These are phyloP conservation scores for Saccostrea cuccullata DNA, from an alignment of 1,140 invertebrate species.

Conservation along the genomic window DNA sequence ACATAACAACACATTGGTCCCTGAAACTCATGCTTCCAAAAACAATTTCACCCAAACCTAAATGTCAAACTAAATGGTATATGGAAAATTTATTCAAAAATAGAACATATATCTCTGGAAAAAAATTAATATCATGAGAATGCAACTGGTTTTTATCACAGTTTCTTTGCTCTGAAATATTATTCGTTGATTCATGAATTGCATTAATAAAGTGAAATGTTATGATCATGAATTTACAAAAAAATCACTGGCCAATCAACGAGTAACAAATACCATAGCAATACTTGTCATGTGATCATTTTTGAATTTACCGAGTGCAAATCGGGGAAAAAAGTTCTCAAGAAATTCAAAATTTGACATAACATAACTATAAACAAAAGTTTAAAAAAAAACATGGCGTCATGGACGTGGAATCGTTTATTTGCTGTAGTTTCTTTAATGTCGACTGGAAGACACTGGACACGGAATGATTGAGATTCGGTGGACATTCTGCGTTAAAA, in stretches of 20 bases:
- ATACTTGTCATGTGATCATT: neutral
- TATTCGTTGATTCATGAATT: conserved; percentile 11
- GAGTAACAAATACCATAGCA: neutral
- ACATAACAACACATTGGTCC: neutral
- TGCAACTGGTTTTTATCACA: neutral
- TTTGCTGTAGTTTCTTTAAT: neutral
- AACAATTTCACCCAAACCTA: neutral
- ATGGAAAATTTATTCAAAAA: conserved; percentile 23
- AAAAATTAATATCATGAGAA: conserved; percentile 35
- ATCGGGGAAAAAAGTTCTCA: neutral
- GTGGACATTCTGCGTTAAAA: neutral
- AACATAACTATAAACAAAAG: neutral
- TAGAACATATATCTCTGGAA: conserved; percentile 23
- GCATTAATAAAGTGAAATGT: neutral
- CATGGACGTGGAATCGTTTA: neutral
- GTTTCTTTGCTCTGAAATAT: neutral
- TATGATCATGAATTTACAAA: neutral
- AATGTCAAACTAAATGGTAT: conserved; percentile 18
- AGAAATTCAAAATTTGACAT: neutral
- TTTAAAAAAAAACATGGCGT: neutral
- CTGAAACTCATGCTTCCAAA: neutral
- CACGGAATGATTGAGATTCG: conserved; percentile 20
- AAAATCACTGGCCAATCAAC: conserved; percentile 10
- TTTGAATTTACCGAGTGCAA: neutral
- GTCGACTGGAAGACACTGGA: conserved; percentile 8